Percentiles rank a stretch among this genome's conserved stretches.
Conservation (phyloP, 1,140 invertebrate genomes). For the Oreohelix idahoensis region DNA sequence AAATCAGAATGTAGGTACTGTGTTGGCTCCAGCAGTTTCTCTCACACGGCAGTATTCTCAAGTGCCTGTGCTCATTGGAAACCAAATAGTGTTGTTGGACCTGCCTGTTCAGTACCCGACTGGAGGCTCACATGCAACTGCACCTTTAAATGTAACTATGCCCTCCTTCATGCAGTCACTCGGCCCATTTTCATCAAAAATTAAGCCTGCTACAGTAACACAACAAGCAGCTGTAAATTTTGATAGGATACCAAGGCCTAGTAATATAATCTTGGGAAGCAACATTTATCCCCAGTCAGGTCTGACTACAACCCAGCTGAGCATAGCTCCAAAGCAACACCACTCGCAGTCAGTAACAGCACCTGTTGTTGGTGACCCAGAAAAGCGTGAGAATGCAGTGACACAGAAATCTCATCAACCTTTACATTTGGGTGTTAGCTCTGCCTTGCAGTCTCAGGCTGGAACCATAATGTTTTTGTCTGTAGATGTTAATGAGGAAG, state of each 20-base stretch:
- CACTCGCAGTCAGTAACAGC: background rate
- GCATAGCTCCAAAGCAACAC: background rate
- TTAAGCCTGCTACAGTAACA: background rate
- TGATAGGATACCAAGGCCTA: background rate
- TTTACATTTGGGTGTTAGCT: background rate
- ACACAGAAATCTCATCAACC: background rate
- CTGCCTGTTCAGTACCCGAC: background rate
- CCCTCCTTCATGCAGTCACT: background rate
- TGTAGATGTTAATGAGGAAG: background rate
- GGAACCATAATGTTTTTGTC: background rate
- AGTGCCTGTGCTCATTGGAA: background rate
- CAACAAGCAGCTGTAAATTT: background rate
- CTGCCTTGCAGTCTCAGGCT: background rate
- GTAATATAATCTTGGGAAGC: background rate
- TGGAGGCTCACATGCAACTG: background rate
- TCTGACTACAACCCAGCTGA: background rate
- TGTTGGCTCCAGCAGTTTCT: background rate
- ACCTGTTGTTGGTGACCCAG: background rate
- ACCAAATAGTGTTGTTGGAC: background rate
- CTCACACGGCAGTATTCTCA: background rate
- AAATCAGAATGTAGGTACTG: background rate
- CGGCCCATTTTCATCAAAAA: too few species aligned
- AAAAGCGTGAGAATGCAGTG: background rate
- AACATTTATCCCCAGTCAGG: background rate
- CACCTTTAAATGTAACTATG: background rate